Evolutionary conservation across 2,888 invertebrate species (phyloP).

Genomic region (Gisinianus flammeolus): DNA sequence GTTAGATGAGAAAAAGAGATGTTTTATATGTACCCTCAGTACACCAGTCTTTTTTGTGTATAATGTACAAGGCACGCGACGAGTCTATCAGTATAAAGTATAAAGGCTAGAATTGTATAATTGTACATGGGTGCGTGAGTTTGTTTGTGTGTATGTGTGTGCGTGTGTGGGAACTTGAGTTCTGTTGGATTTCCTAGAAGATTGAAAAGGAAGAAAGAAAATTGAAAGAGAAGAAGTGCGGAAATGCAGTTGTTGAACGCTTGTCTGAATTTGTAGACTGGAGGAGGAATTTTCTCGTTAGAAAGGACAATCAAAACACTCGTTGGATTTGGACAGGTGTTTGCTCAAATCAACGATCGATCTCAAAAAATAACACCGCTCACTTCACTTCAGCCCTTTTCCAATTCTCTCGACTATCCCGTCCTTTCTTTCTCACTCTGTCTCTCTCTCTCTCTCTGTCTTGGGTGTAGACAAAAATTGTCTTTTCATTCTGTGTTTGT

Average conservation of each 20-base stretch:
- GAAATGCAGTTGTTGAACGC: slow-evolving; percentile 44
- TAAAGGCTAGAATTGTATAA: neutral
- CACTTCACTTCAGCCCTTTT: slow-evolving; percentile 29
- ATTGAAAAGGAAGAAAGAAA: slow-evolving; percentile 28
- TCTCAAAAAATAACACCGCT: slow-evolving; percentile 43
- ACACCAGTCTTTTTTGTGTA: too few relatives aligned
- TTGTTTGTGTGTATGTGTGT: neutral
- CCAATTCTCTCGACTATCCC: neutral
- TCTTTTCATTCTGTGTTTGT: neutral
- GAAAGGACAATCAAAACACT: slow-evolving; percentile 46
- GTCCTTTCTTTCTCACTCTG: neutral
- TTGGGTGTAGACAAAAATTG: neutral
- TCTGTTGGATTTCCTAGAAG: slow-evolving; percentile 17
- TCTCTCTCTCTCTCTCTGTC: neutral
- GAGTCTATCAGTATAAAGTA: neutral
- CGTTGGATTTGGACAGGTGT: slow-evolving; percentile 50
- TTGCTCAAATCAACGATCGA: slow-evolving; percentile 53
- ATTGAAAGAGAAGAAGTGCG: slow-evolving; percentile 43
- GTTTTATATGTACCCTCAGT: neutral
- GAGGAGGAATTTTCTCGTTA: slow-evolving; percentile 43
- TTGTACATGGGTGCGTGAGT: neutral
- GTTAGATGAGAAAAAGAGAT: neutral
- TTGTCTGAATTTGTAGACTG: slow-evolving; percentile 29
- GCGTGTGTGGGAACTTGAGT: neutral
- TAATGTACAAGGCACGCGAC: neutral